A percentile compares a stretch with the other conserved stretches of the same genome.
phyloP scores from a whole-genome alignment of 2,888 invertebrate genomes.

The Macaria liturata region DNA sequence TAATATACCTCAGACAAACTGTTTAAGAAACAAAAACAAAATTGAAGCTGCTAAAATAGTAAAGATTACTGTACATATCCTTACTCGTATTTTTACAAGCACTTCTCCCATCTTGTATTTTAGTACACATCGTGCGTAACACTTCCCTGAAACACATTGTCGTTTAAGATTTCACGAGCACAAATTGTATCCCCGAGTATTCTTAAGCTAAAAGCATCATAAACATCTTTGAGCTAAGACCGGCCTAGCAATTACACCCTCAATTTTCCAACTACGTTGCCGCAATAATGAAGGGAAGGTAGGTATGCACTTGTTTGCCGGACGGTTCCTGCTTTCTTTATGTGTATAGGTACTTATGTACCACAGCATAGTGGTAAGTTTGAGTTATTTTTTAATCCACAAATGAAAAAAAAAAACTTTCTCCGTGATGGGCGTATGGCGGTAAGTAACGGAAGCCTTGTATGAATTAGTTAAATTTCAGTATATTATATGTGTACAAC shows the following conservation, averaged over 20 bases:
- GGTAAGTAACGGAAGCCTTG: too few species aligned
- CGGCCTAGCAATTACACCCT: constrained; percentile 39
- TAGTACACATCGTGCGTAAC: constrained; percentile 11
- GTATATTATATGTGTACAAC: too few species aligned
- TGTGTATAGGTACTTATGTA: too few species aligned
- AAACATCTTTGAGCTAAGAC: constrained; percentile 29
- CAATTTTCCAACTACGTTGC: constrained; percentile 38
- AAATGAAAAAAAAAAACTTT: too few species aligned
- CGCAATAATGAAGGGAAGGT: constrained; percentile 39
- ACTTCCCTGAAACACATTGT: constrained; percentile 22
- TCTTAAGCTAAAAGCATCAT: constrained; percentile 28
- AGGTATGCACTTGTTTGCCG: constrained; percentile 20
- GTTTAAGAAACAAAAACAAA: too few species aligned
- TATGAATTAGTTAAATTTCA: too few species aligned
- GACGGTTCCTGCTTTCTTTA: background rate
- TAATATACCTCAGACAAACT: too few species aligned
- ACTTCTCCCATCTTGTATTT: background rate
- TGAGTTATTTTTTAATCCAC: too few species aligned
- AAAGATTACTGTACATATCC: too few species aligned
- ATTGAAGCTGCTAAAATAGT: too few species aligned
- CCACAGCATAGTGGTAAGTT: too few species aligned
- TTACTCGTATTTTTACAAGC: background rate
- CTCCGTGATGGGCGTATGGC: too few species aligned
- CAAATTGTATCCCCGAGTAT: constrained; percentile 37
- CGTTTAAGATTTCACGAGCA: constrained; percentile 38